These are phyloP conservation scores for Gymnothorax javanicus DNA, from an alignment of 2,797 vertebrate species.

Conservation along the genomic window DNA sequence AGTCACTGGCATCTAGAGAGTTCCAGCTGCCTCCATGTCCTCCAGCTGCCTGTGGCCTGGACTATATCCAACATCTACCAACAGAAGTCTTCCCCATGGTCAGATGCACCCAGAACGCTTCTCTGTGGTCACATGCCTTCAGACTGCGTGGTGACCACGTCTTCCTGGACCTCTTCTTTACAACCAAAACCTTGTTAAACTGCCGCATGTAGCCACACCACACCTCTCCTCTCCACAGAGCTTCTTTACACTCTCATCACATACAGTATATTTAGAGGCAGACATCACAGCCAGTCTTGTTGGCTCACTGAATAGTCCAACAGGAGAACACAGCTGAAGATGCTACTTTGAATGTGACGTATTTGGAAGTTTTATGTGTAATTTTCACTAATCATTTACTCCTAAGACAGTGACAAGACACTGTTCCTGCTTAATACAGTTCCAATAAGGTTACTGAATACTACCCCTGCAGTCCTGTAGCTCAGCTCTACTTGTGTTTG, in stretches of 20 bases:
- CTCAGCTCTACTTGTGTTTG: neutral
- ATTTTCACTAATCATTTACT: neutral
- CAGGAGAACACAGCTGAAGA: neutral
- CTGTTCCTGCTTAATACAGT: neutral
- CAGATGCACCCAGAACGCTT: neutral
- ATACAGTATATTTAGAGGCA: neutral
- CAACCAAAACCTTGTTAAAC: neutral
- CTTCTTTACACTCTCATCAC: neutral
- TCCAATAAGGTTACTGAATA: neutral
- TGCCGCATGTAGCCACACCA: neutral
- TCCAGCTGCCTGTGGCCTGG: conserved; percentile 47
- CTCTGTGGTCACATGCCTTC: neutral
- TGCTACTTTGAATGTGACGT: neutral
- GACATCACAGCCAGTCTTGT: neutral
- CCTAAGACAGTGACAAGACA: neutral
- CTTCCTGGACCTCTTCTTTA: neutral
- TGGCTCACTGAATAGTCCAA: neutral
- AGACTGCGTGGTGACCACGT: neutral
- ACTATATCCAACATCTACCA: conserved; percentile 37
- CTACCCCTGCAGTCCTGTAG: neutral
- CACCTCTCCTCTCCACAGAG: neutral
- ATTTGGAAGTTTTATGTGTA: too few species aligned
- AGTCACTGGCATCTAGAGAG: conserved; percentile 65
- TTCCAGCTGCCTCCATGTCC: conserved; percentile 69
- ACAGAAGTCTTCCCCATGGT: neutral